These are phyloP conservation scores for Neoaliturus tenellus DNA, from an alignment of 2,888 invertebrate species.

Conservation along the genomic window DNA sequence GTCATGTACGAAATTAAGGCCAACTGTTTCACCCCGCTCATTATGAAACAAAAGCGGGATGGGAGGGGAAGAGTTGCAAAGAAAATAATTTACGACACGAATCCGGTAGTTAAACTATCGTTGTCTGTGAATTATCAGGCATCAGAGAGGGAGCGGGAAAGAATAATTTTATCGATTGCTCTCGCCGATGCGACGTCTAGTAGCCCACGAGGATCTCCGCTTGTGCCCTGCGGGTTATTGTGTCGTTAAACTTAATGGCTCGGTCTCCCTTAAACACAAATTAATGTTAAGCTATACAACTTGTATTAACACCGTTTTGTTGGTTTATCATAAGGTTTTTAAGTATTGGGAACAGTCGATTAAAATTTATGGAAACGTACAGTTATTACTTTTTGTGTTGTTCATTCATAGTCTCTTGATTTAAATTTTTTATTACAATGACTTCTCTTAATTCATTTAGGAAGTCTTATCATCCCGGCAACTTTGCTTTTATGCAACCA, in stretches of 20 bases:
- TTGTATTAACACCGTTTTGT: background rate
- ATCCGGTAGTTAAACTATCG: constrained; percentile 23
- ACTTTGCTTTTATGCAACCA: too few relatives aligned
- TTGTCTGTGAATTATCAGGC: background rate
- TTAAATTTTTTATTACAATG: too few relatives aligned
- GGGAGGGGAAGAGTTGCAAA: background rate
- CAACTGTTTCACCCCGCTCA: background rate
- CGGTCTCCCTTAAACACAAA: background rate
- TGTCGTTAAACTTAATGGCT: background rate
- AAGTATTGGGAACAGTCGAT: too few relatives aligned
- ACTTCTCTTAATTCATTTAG: too few relatives aligned
- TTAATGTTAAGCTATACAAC: background rate
- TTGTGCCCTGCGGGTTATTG: background rate
- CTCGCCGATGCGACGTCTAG: background rate
- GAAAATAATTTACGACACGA: constrained; percentile 15
- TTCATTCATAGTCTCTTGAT: too few relatives aligned
- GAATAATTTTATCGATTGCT: background rate
- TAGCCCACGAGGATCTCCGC: background rate
- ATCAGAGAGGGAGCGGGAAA: background rate
- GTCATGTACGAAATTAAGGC: constrained; percentile 12
- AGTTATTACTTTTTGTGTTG: too few relatives aligned
- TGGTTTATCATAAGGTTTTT: too few relatives aligned
- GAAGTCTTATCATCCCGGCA: too few relatives aligned
- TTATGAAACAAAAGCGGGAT: background rate
- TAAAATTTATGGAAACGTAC: too few relatives aligned